These are phyloP conservation scores for Grantiella picta DNA, from an alignment of 2,113 vertebrate genomes.

Conservation along the genomic window DNA sequence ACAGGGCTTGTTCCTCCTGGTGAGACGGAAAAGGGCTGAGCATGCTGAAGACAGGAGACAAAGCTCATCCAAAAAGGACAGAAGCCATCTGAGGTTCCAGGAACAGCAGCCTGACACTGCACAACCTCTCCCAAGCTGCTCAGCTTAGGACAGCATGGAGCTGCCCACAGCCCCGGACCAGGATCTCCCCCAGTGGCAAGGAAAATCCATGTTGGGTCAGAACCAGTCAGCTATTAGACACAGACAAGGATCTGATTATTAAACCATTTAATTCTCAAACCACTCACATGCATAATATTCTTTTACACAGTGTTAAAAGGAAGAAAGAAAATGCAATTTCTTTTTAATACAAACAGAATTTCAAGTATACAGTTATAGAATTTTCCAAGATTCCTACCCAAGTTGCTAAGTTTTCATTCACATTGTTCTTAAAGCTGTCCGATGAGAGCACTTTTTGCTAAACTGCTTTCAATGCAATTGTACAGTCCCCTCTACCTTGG, in stretches of 20 bases:
- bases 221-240: neutral
- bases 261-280: conserved; percentile 84
- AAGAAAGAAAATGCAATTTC: conserved; percentile 73
- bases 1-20: neutral
- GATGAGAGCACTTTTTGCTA: conserved; percentile 67
- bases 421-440: conserved; percentile 85
- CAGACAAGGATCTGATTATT: conserved; percentile 64
- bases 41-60: neutral
- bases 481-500: conserved; percentile 59
- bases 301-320: conserved; percentile 84
- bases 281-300: conserved; percentile 85
- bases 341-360: conserved; percentile 78
- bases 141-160: accelerated
- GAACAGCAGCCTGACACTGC: neutral
- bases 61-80: neutral
- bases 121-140: neutral
- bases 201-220: accelerated
- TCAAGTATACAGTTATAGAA: conserved; percentile 83
- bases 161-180: neutral
- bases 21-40: neutral
- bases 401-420: conserved; percentile 80
- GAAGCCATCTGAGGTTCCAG: neutral
- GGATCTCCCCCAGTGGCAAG: accelerated
- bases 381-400: conserved; percentile 77
- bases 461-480: conserved; percentile 72